Evolutionary conservation across 2,797 vertebrate genomes (phyloP).

Genomic region (Typhlichthys subterraneus): DNA sequence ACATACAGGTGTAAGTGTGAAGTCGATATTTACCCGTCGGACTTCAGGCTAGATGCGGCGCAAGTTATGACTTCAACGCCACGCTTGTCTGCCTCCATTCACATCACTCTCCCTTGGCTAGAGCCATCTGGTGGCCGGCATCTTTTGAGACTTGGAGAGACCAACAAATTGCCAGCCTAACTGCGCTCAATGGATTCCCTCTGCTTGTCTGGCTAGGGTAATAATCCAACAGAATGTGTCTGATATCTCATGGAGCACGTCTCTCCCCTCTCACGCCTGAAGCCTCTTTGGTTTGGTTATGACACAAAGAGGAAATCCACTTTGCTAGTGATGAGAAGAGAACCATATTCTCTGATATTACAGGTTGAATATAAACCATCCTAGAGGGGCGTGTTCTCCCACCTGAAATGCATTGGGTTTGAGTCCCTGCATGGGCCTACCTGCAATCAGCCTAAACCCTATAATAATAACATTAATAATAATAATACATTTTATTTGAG

Average conservation of each 20-base stretch:
- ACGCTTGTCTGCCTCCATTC: slow-evolving; percentile 56
- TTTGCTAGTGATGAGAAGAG: slow-evolving; percentile 7
- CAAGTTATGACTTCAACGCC: slow-evolving; percentile 45
- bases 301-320: slow-evolving; percentile 9
- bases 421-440: too few species aligned
- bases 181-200: neutral
- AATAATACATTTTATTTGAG: too few species aligned
- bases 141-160: slow-evolving; percentile 33
- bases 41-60: slow-evolving; percentile 23
- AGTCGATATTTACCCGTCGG: too few species aligned
- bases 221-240: slow-evolving; percentile 27
- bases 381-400: too few species aligned
- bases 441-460: too few species aligned
- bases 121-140: slow-evolving; percentile 48
- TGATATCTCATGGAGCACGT: slow-evolving; percentile 9
- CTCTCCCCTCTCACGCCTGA: slow-evolving; percentile 5
- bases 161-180: slow-evolving; percentile 33
- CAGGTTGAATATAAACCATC: too few species aligned
- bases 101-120: slow-evolving; percentile 45
- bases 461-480: too few species aligned
- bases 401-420: too few species aligned
- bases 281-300: neutral
- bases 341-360: too few species aligned
- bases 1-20: too few species aligned
- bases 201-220: slow-evolving; percentile 7